phyloP scores from a whole-genome alignment of 2,797 vertebrate species.

The Chromis chromis region DNA sequence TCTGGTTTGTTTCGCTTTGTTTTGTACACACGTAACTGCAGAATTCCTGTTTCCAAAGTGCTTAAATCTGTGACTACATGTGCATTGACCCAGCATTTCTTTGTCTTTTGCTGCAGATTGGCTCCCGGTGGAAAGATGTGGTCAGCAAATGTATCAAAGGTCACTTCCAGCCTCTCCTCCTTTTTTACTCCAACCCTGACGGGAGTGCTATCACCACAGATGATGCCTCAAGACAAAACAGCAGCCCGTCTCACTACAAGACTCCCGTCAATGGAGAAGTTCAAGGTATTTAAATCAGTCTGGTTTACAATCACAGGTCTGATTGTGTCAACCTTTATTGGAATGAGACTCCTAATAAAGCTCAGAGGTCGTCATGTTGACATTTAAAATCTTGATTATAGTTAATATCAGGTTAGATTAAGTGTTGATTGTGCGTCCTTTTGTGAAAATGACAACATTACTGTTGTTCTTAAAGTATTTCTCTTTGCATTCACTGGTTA shows the following conservation, averaged over 20 bases:
- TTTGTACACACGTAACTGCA: neutral
- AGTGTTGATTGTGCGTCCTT: constrained; percentile 10
- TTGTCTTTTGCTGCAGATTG: constrained; percentile 83
- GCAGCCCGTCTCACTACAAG: constrained; percentile 86
- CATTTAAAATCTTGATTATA: constrained; percentile 14
- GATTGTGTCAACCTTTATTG: neutral
- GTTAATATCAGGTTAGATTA: neutral
- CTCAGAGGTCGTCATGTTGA: neutral
- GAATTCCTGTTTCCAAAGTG: neutral
- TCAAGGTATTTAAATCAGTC: constrained; percentile 80
- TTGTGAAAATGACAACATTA: constrained; percentile 20
- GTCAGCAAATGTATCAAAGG: constrained; percentile 93
- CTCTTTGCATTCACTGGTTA: constrained; percentile 15
- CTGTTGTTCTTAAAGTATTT: constrained; percentile 1
- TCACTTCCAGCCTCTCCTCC: constrained; percentile 96
- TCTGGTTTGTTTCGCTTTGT: neutral
- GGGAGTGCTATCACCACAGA: constrained; percentile 90
- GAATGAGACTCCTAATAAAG: neutral
- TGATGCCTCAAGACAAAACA: constrained; percentile 85
- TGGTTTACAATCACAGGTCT: neutral
- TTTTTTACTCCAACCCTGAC: constrained; percentile 96
- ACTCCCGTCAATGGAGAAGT: constrained; percentile 80
- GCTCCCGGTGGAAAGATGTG: constrained; percentile 96
- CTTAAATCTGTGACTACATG: neutral
- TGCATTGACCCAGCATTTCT: constrained; percentile 9